phyloP scores from a whole-genome alignment of 53 echinoderm and acorn worm genomes.

The Echinarachnius parma region DNA sequence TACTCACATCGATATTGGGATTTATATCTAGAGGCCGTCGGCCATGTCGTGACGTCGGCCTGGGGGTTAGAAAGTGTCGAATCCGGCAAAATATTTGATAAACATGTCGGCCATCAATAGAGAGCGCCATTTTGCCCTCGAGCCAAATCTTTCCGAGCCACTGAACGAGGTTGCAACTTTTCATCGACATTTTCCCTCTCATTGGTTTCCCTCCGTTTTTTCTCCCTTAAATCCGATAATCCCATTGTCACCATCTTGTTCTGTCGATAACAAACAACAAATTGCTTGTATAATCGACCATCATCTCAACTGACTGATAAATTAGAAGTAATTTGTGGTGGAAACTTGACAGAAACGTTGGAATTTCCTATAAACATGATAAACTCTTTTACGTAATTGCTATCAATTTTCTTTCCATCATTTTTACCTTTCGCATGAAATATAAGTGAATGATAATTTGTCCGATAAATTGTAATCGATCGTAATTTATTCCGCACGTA shows the following conservation, averaged over 20 bases:
- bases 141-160: background rate
- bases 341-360: too few species aligned
- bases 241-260: conserved; percentile 29
- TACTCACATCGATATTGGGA: conserved; percentile 27
- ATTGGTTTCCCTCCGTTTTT: background rate
- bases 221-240: conserved; percentile 26
- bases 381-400: too few species aligned
- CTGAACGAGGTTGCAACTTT: background rate
- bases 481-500: too few species aligned
- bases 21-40: conserved; percentile 1
- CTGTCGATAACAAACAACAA: conserved; percentile 17
- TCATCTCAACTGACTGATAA: too few species aligned
- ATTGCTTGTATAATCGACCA: conserved; percentile 31
- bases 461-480: too few species aligned
- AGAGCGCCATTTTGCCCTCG: background rate
- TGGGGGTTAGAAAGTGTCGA: conserved; percentile 29
- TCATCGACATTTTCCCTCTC: background rate
- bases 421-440: too few species aligned
- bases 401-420: too few species aligned
- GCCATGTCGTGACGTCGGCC: conserved; percentile 5
- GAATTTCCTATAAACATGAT: too few species aligned
- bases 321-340: too few species aligned
- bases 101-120: conserved; percentile 32
- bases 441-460: too few species aligned
- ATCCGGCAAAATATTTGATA: conserved; percentile 45